Evolutionary conservation across 2,888 invertebrate genomes (phyloP).

Genomic region (Pecten maximus): DNA sequence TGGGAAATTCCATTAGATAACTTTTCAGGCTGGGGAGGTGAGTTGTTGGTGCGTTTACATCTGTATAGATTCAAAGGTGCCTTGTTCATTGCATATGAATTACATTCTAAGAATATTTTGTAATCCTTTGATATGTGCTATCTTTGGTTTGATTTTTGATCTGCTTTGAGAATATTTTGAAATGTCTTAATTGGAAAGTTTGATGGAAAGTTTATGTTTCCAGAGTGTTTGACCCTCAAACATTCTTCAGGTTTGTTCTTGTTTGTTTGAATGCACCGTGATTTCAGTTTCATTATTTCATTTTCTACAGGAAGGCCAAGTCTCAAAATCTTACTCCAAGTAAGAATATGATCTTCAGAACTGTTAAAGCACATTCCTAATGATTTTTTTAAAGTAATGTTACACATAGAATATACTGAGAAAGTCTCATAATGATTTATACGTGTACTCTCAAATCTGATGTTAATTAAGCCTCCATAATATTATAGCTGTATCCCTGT

Average conservation of each 20-base stretch:
- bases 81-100: not conserved
- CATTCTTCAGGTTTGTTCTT: not conserved
- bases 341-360: no score
- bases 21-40: not conserved
- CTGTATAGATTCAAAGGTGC: not conserved
- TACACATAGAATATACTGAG: no score
- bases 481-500: no score
- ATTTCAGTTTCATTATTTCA: no score
- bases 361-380: no score
- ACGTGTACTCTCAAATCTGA: no score
- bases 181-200: not conserved
- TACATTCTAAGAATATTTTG: not conserved
- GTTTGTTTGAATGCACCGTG: no score
- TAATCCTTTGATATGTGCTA: not conserved
- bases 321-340: no score
- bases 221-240: not conserved
- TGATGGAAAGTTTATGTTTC: not conserved
- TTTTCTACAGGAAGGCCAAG: no score
- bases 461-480: no score
- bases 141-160: not conserved
- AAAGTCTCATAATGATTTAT: no score
- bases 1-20: conserved; percentile 27
- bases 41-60: not conserved
- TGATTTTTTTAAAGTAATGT: no score
- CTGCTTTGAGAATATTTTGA: not conserved